Conservation (phyloP, 2,888 invertebrate species). For the Clanis bilineata region DNA sequence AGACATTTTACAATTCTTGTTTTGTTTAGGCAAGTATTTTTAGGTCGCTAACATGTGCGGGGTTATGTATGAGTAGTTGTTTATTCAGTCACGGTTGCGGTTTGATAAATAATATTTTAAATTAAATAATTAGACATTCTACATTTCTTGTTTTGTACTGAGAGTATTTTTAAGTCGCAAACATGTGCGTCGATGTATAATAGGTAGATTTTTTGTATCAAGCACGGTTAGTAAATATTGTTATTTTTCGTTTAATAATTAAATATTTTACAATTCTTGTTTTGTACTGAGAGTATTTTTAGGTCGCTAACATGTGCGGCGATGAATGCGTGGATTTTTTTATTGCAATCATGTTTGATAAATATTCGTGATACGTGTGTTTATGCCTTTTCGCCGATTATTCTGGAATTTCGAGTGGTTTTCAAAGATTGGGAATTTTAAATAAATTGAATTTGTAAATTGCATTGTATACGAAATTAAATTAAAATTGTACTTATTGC, state of each 20-base stretch:
- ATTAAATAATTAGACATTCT: too few relatives aligned
- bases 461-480: background rate
- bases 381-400: background rate
- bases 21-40: background rate
- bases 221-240: too few relatives aligned
- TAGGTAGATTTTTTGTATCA: too few relatives aligned
- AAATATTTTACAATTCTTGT: conserved; percentile 2
- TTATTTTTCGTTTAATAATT: too few relatives aligned
- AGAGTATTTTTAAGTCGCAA: too few relatives aligned
- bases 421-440: background rate
- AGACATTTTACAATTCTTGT: conserved; percentile 6
- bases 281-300: too few relatives aligned
- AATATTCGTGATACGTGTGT: background rate
- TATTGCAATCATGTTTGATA: background rate
- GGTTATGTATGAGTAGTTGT: background rate
- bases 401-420: background rate
- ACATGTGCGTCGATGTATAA: too few relatives aligned
- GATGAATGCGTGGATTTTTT: background rate
- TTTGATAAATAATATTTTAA: too few relatives aligned
- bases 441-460: too few relatives aligned
- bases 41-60: background rate
- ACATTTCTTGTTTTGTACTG: too few relatives aligned
- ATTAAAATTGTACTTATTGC: too few relatives aligned
- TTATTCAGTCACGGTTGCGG: too few relatives aligned
- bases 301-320: background rate